Percentiles rank a stretch among this genome's conserved stretches.
Evolutionary conservation across 1,140 invertebrate species (phyloP).

Genomic region (Hylyphantes graminicola): DNA sequence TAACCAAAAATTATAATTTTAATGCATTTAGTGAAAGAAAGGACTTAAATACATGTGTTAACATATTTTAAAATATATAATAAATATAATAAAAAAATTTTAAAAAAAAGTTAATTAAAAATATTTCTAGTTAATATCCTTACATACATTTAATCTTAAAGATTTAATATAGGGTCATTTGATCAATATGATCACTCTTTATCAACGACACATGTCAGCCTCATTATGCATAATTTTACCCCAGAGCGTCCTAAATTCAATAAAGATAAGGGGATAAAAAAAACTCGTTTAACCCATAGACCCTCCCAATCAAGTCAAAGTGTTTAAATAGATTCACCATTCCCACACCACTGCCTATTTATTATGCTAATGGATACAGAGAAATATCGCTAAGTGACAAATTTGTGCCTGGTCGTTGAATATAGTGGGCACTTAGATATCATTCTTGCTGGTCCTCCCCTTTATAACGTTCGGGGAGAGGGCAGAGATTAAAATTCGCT

Average conservation of each 20-base stretch:
- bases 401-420: conserved; percentile 54
- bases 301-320: conserved; percentile 39
- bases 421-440: conserved; percentile 59
- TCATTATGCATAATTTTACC: too few relatives aligned
- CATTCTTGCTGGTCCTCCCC: conserved; percentile 43
- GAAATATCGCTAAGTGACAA: conserved; percentile 54
- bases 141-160: too few relatives aligned
- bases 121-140: too few relatives aligned
- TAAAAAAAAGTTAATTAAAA: too few relatives aligned
- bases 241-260: background rate
- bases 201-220: too few relatives aligned
- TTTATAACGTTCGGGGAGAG: conserved; percentile 16
- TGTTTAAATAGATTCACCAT: conserved; percentile 55
- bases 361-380: conserved; percentile 54
- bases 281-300: conserved; percentile 30
- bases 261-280: background rate
- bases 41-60: too few relatives aligned
- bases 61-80: too few relatives aligned
- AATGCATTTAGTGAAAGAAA: too few relatives aligned
- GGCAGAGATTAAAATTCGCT: background rate
- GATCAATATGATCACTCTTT: too few relatives aligned
- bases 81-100: too few relatives aligned
- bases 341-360: conserved; percentile 34
- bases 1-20: too few relatives aligned
- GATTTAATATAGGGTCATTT: too few relatives aligned